Evolutionary conservation across 2,888 invertebrate species (phyloP).

Genomic region (Nomada lathburiana): DNA sequence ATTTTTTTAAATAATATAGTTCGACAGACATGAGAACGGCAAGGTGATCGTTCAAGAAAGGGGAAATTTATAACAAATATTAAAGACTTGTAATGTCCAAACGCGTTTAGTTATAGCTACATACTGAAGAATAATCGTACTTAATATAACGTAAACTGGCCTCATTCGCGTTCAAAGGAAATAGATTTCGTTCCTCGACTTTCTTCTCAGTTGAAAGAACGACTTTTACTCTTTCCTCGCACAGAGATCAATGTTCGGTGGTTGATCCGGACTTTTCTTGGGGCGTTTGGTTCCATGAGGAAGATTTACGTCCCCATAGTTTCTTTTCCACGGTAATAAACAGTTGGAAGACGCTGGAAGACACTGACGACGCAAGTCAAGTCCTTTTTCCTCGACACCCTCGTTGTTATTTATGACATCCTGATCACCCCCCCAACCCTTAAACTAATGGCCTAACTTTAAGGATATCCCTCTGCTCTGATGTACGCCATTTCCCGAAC

Average conservation of each 20-base stretch:
- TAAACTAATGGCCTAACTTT: neutral
- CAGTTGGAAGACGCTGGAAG: neutral
- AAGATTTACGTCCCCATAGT: conserved; percentile 11
- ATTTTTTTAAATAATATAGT: too few species aligned
- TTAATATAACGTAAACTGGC: neutral
- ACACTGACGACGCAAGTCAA: neutral
- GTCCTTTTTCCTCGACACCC: neutral
- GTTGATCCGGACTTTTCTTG: conserved; percentile 5
- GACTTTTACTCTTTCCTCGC: conserved; percentile 1
- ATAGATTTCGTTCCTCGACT: neutral
- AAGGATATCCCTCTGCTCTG: neutral
- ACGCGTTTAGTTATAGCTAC: too few species aligned
- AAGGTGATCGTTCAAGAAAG: too few species aligned
- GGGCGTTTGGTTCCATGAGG: neutral
- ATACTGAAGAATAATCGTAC: neutral
- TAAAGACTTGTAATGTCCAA: too few species aligned
- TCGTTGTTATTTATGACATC: conserved; percentile 18
- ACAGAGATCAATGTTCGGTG: neutral
- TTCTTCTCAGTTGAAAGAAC: neutral
- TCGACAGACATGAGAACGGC: too few species aligned
- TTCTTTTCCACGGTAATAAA: conserved; percentile 7
- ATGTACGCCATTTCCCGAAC: neutral
- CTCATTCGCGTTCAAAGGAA: neutral
- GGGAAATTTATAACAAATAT: too few species aligned
- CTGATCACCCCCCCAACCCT: neutral